Conservation (phyloP, 2,113 vertebrate genomes). For the Equus quagga region DNA sequence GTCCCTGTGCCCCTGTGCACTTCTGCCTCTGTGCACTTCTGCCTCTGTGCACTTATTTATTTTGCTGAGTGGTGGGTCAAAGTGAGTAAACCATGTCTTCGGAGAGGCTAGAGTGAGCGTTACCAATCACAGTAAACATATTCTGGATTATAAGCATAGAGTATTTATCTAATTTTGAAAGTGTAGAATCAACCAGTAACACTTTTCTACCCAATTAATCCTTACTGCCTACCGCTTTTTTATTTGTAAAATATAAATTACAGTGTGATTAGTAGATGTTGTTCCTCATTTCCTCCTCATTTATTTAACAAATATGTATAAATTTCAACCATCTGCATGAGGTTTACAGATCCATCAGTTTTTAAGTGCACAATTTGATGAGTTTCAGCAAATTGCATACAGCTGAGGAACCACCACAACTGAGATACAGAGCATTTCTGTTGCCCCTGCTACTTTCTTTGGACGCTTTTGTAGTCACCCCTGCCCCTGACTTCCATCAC, state of each 20-base stretch:
- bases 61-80: not conserved
- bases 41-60: not conserved
- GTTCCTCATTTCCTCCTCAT: not conserved
- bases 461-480: not conserved
- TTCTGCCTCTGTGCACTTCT: accelerated
- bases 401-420: not conserved
- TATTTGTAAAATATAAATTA: not conserved
- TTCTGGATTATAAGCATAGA: not conserved
- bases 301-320: not conserved
- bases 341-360: not conserved
- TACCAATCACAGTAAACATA: not conserved
- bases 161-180: not conserved
- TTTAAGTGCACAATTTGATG: not conserved
- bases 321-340: not conserved
- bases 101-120: not conserved
- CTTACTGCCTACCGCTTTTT: not conserved
- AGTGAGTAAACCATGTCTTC: not conserved
- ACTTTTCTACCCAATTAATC: not conserved
- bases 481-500: not conserved
- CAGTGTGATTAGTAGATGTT: not conserved
- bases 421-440: not conserved
- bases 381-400: not conserved
- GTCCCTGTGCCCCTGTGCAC: not conserved
- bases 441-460: not conserved
- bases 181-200: not conserved